Evolutionary conservation across 2,113 vertebrate species (phyloP).

Genomic region (Motacilla alba): DNA sequence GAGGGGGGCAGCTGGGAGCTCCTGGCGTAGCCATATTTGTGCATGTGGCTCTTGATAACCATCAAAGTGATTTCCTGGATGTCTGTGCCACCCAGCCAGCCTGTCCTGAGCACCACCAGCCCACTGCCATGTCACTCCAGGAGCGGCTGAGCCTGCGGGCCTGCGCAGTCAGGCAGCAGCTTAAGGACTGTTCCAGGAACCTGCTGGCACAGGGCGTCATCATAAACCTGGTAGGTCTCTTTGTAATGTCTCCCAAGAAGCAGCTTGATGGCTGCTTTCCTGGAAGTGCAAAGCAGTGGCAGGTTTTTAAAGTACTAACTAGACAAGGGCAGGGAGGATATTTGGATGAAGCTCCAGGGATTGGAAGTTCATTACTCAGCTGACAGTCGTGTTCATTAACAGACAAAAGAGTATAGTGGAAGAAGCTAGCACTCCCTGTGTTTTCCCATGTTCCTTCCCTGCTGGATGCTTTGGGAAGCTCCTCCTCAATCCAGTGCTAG

Average conservation of each 20-base stretch:
- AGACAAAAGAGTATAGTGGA: neutral
- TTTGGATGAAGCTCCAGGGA: neutral
- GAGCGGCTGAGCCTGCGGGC: neutral
- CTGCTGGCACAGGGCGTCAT: neutral
- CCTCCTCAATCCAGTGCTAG: too few species aligned
- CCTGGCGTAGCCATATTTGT: accelerated
- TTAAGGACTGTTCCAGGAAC: neutral
- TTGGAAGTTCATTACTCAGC: neutral
- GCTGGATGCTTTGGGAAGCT: neutral
- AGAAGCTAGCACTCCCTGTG: neutral
- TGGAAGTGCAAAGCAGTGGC: neutral
- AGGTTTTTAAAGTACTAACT: neutral
- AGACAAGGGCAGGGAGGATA: neutral
- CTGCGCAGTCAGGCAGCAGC: neutral
- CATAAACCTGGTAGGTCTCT: neutral
- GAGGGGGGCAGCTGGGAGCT: neutral
- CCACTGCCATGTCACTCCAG: neutral
- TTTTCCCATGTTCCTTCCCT: neutral
- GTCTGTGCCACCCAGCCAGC: neutral
- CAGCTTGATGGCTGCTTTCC: neutral
- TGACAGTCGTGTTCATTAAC: neutral
- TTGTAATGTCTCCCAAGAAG: neutral
- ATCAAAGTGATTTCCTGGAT: neutral
- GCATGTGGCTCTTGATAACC: accelerated
- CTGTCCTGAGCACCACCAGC: neutral